Conservation (phyloP, 2,797 vertebrate species). For the Halcyon leucocephala region DNA sequence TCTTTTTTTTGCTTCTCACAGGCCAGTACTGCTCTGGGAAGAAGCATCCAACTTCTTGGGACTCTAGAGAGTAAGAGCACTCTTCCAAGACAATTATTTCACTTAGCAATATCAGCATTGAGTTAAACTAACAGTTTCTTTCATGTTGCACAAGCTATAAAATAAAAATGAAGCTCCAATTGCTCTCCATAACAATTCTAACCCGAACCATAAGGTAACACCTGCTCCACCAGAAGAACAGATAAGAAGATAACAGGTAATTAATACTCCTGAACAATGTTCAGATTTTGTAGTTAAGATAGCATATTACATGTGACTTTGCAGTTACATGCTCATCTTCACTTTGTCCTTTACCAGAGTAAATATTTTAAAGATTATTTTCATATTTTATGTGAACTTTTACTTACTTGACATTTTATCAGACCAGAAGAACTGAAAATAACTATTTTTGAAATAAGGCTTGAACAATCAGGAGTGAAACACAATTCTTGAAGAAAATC, state of each 20-base stretch:
- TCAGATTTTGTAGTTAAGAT: neutral
- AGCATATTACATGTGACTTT: neutral
- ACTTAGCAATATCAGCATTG: neutral
- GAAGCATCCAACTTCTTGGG: neutral
- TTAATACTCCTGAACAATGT: neutral
- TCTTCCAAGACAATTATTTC: neutral
- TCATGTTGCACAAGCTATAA: rapidly evolving
- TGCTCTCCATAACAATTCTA: neutral
- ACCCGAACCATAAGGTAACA: neutral
- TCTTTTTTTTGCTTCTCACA: neutral
- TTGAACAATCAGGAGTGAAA: constrained; percentile 92
- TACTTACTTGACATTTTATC: constrained; percentile 91
- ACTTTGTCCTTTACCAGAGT: neutral
- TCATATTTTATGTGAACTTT: neutral
- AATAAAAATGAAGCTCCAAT: neutral
- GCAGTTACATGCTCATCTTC: neutral
- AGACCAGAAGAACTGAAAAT: constrained; percentile 87
- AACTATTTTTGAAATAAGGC: constrained; percentile 87
- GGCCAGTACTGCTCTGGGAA: neutral
- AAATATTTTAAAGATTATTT: neutral
- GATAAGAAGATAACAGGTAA: neutral
- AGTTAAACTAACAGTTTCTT: neutral
- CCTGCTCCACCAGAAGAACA: neutral
- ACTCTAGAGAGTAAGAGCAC: neutral
- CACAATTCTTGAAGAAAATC: constrained; percentile 89